phyloP scores from a whole-genome alignment of 2,888 invertebrate species.

The Ommatoiulus sabulosus region DNA sequence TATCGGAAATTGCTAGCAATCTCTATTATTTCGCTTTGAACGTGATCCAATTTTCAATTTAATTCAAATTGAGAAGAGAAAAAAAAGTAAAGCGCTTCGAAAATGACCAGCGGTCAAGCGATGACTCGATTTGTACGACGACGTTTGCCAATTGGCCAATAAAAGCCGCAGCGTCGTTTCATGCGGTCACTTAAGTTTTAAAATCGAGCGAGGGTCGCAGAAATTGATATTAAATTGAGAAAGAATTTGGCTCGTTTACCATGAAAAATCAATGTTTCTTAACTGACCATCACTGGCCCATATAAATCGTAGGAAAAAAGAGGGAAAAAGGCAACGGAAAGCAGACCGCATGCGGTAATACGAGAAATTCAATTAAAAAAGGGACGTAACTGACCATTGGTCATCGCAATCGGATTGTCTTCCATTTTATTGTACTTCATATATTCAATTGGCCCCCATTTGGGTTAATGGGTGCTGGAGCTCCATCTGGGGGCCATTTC shows the following conservation, averaged over 20 bases:
- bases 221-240: slow-evolving; percentile 27
- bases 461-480: not conserved
- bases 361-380: slow-evolving; percentile 27
- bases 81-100: too few relatives aligned
- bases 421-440: not conserved
- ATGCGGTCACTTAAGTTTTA: slow-evolving; percentile 11
- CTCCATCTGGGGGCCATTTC: not conserved
- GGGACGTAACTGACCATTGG: not conserved
- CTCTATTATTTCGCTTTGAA: slow-evolving; percentile 33
- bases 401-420: not conserved
- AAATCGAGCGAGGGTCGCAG: not conserved
- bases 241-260: slow-evolving; percentile 17
- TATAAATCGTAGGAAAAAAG: too few relatives aligned
- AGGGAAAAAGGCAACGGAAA: too few relatives aligned
- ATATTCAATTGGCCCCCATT: not conserved
- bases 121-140: not conserved
- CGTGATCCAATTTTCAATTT: slow-evolving; percentile 41
- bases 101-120: too few relatives aligned
- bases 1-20: not conserved
- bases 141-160: not conserved
- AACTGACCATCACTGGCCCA: not conserved
- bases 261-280: slow-evolving; percentile 1
- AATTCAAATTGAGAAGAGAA: not conserved
- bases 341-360: not conserved
- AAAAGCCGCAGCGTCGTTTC: not conserved